Base-by-base conservation (phyloP, 2,113 vertebrate species). In the Pleuronectes platessa region DNA sequence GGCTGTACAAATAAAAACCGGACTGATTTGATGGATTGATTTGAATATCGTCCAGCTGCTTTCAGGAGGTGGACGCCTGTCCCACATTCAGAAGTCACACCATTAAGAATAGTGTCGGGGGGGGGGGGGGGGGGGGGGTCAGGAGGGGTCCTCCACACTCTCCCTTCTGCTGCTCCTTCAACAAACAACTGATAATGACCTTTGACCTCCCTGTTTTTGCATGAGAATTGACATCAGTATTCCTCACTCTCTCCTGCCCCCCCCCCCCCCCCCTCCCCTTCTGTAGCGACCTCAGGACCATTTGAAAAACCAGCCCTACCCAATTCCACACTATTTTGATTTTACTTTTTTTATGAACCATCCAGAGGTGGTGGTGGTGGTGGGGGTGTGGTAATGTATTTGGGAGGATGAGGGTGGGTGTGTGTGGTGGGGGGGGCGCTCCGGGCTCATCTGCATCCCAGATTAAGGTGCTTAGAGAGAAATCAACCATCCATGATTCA, bases 401-500 rank as follows among this genome's bases (percentile, higher is more conserved):
- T 35, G 61, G 65, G 71, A 76, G 87, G 93, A 92, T 88, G 94
- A 91, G 92, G 87, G 92, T 92, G 87, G 84, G 89, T 94, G 91
- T 92, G 87, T n/a, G n/a, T n/a, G n/a, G n/a, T n/a, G 92, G 92
- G 87, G 84, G 84, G 80, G 77, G 71, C 18, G 87, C 61, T 76
- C 72, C 61, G 76, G 79, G 89, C 95, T 97, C 95, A 97, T 98
- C 95, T 97, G 95, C 96, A 97, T 97, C 93, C 94, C 96, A 96
- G 95, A 97, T 96, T 94, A 95, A 94, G 88, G 86, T 91, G 93
- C 93, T 95, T 90, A 74, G 84, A 95, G 95, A 94, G 93, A 93
- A 96, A 94, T 87, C 94, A 93, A 86, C 92, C 95, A 96, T 97
- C 96, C 96, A 97, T 97, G 96, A 97, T 98, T 98, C 96, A 98